Base-by-base conservation (phyloP, 1,140 invertebrate species). In the Panagrolaimus sp. region DNA sequence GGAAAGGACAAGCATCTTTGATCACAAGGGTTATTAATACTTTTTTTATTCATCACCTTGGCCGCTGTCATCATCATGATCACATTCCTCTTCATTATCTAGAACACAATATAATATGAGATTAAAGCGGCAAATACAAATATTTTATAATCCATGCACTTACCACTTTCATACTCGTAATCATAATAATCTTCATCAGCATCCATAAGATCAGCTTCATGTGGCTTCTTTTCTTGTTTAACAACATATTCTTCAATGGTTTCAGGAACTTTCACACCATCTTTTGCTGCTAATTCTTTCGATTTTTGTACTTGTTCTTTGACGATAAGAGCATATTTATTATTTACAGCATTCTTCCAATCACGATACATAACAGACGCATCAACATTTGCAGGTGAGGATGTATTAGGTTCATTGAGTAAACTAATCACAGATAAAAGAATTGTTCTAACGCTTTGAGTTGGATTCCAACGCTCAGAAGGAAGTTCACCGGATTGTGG, bases 401-500 rank as follows among this genome's bases (percentile, higher is more conserved):
- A 98, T 75, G 95, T 98, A 86, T 99, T 99, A 57, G 96, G 96
- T 85, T 99, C 96, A 86, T 98, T 99, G 72, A 99, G 87, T 53
- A 99, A 87, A 20, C 95, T 98, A 77, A 99, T 98, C 62, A 99
- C 96, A 75, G 93, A 97, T 42, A 99, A 87, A 66, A 99, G 86
- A 81, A 99, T 93, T 67, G 96, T 98, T 83, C 95, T 90, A 70
- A 98, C 96, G 84, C 93, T 98, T 87, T 99, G 96, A 66, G 96
- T 98, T 42, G 96, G 96, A 87, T 99, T 99, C 96, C 96, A 99
- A 84, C 96, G 90, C 86, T 99, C 96, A 85, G 93, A 98, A 0
- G 96, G 93, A 75, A 98, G 84, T 84, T 99, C 96, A 9, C 96
- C 96, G 78, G 92, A 96, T 82, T 98, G 96, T 47, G 96, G 96